These are phyloP conservation scores for Pocillopora verrucosa DNA, from an alignment of 64 coral and sea anemone species.

Conservation along the genomic window DNA sequence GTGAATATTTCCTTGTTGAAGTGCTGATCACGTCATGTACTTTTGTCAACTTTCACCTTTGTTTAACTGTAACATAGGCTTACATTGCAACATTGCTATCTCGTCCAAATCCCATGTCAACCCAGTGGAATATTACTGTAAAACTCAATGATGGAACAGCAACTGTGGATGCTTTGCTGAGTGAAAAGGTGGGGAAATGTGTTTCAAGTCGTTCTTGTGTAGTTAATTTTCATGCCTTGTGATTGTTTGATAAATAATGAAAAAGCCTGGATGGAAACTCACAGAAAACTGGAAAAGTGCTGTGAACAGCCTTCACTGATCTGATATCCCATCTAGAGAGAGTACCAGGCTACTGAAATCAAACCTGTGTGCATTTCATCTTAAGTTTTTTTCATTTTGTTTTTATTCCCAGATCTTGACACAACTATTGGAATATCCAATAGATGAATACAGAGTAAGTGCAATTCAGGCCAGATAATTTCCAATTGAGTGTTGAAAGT, in stretches of 20 bases:
- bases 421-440: slow-evolving; percentile 19
- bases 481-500: too few species aligned
- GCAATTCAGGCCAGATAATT: not conserved
- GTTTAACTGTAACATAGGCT: not conserved
- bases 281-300: too few species aligned
- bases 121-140: slow-evolving; percentile 46
- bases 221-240: too few species aligned
- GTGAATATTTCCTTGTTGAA: not conserved
- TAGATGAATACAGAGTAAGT: slow-evolving; percentile 37
- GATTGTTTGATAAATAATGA: too few species aligned
- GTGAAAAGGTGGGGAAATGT: slow-evolving; percentile 33
- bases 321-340: not conserved
- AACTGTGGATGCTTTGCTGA: slow-evolving; percentile 43
- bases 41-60: not conserved
- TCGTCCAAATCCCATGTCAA: slow-evolving; percentile 3
- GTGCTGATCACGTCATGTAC: not conserved
- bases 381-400: not conserved
- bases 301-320: not conserved
- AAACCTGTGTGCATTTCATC: too few species aligned
- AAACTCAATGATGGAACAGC: slow-evolving; percentile 69
- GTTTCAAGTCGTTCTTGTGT: not conserved
- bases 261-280: too few species aligned
- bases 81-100: slow-evolving; percentile 59
- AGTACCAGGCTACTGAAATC: not conserved
- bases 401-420: slow-evolving; percentile 18